Evolutionary conservation across 2,797 vertebrate genomes (phyloP).

Genomic region (Coendou prehensilis): DNA sequence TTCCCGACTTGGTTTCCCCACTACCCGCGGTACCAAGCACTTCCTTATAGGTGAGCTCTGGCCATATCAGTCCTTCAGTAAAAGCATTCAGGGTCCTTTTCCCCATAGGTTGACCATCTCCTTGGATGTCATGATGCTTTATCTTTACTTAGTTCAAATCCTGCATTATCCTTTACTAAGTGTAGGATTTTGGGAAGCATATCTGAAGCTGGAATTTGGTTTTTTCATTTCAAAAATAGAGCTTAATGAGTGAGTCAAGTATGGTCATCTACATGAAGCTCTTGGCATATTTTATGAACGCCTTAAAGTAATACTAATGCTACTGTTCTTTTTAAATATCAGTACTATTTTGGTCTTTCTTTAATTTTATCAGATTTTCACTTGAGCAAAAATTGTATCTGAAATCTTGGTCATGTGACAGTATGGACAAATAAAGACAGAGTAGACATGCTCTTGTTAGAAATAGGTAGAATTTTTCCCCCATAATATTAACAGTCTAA

Average conservation of each 20-base stretch:
- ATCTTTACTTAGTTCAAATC: background rate
- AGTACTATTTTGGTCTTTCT: background rate
- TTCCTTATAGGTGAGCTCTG: background rate
- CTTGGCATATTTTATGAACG: background rate
- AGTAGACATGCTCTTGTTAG: background rate
- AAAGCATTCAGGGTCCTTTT: background rate
- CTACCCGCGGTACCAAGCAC: background rate
- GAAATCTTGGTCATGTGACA: slow-evolving; percentile 8
- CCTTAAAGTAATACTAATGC: background rate
- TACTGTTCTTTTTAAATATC: background rate
- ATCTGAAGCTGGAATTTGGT: background rate
- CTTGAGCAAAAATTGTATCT: slow-evolving; percentile 10
- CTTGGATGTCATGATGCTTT: background rate
- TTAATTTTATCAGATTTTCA: slow-evolving; percentile 46
- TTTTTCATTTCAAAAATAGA: slow-evolving; percentile 48
- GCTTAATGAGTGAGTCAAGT: background rate
- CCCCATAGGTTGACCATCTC: background rate
- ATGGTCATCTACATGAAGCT: background rate
- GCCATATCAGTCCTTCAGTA: background rate
- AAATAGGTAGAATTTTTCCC: background rate
- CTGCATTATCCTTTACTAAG: background rate
- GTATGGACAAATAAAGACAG: background rate
- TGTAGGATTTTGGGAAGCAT: background rate
- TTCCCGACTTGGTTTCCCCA: background rate
- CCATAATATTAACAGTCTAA: background rate